Evolutionary conservation across 2,888 invertebrate species (phyloP), one percentile per base, ranked within the genome.

Genomic region (Arge pagana): DNA sequence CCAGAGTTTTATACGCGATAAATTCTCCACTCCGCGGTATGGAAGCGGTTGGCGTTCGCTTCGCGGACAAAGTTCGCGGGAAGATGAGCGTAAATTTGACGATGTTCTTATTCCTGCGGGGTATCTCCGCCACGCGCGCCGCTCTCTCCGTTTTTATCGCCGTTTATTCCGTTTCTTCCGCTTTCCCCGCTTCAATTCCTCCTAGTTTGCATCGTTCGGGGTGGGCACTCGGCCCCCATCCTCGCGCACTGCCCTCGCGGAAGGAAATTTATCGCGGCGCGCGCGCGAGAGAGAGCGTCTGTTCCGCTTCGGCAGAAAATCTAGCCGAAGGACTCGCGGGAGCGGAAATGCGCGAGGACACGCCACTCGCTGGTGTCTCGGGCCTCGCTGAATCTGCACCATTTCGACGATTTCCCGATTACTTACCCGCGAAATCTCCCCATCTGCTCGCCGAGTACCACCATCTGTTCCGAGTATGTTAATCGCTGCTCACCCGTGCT

Each of bases 201-300:
- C 15, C 49, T 55, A 43, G 45, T 64, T 64, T 58, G 55, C 58
- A 57, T 64, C 48, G 54, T 59, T 58, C 57, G 15, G 31, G 50
- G 42, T 39, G 48, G 45, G 37, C 16, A 23, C 52, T 52, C 24
- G 26, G 48, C 50, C 30, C 21, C 15, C 35, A 33, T 51, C 11
- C 37, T 50, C 13, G 6, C 30, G 36, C 36, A 37, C 53, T 48
- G 41, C 31, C 48, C 48, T 41, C 41, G n/a, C n/a, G 54, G 49
- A 63, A 56, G 55, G 50, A 56, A 58, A 58, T 63, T 62, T 65
- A 64, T 60, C 56, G 62, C 15, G 31, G 23, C 45, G 33, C 45
- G 45, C 33, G 31, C 33, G 45, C 45, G 45, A 45, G 33, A n/a
- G n/a, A n/a, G n/a, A 45, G 33, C 45, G 45, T 45, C 45, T 45